phyloP scores from a whole-genome alignment of 2,888 invertebrate species.

The Agapostemon virescens region DNA sequence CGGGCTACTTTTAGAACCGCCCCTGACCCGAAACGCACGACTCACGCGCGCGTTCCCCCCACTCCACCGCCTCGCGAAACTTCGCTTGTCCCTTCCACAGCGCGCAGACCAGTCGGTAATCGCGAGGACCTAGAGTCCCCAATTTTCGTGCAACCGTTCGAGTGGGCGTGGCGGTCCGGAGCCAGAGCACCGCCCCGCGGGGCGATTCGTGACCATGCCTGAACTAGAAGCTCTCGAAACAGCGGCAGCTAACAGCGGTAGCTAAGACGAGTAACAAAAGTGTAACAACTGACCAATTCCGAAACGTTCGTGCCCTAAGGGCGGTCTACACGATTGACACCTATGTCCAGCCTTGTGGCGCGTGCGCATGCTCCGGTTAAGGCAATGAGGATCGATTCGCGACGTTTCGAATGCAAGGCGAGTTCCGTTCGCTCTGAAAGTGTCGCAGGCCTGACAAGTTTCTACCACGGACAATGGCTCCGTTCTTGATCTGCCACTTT shows the following conservation, averaged over 20 bases:
- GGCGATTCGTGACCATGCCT: not conserved
- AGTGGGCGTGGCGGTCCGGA: not conserved
- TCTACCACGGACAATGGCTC: no score
- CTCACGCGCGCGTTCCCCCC: no score
- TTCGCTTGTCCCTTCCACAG: not conserved
- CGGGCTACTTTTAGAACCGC: not conserved
- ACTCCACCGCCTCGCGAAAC: no score
- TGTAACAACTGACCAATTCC: slow-evolving; percentile 5
- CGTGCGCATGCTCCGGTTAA: slow-evolving; percentile 14
- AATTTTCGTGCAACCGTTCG: not conserved
- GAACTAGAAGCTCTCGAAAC: not conserved
- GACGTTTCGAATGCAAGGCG: not conserved
- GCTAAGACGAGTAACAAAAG: slow-evolving; percentile 12
- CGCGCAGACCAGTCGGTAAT: not conserved
- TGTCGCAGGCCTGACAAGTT: not conserved
- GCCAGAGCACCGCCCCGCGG: not conserved
- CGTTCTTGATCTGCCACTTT: not conserved
- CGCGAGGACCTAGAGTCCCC: not conserved
- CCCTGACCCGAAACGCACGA: not conserved
- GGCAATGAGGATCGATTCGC: slow-evolving; percentile 4
- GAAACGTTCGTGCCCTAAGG: not conserved
- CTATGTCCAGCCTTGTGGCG: not conserved
- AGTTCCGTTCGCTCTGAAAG: not conserved
- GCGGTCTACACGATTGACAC: not conserved
- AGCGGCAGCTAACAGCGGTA: not conserved